A percentile compares a stretch with the other conserved stretches of the same genome.
Evolutionary conservation across 2,797 vertebrate species (phyloP).

Genomic region (Scolopax bukidnonensis): DNA sequence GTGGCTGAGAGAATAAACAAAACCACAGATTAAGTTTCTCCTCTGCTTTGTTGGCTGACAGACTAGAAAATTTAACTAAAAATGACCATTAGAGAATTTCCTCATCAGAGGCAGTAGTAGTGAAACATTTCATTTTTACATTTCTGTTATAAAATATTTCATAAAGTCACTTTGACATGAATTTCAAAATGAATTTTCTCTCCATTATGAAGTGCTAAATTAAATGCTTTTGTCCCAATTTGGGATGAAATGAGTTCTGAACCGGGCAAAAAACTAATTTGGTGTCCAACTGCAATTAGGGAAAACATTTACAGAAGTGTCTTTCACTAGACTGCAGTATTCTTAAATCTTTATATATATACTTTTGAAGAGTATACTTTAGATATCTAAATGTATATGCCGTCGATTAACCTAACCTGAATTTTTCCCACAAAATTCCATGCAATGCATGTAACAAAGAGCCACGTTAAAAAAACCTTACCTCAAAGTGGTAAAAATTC

Average conservation of each 20-base stretch:
- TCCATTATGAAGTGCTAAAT: background rate
- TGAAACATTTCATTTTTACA: conserved; percentile 19
- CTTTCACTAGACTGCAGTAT: background rate
- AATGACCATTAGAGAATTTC: conserved; percentile 8
- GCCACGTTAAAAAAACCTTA: background rate
- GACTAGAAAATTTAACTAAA: conserved; percentile 21
- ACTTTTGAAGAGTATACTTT: background rate
- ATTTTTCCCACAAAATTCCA: background rate
- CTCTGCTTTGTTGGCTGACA: background rate
- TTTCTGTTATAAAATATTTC: conserved; percentile 23
- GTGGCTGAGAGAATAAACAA: background rate
- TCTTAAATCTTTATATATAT: background rate
- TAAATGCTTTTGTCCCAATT: background rate
- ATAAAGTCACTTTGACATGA: background rate
- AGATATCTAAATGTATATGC: background rate
- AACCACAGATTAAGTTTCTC: background rate
- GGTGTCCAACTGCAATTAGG: background rate
- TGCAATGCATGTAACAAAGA: background rate
- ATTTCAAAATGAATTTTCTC: background rate
- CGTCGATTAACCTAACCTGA: background rate
- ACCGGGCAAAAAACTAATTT: background rate
- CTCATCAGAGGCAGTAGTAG: background rate
- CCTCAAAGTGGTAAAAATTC: conserved; percentile 26
- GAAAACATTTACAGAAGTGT: background rate
- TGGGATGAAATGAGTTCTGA: background rate